Evolutionary conservation across 2,888 invertebrate genomes (phyloP), one percentile per base, ranked within the genome.

Genomic region (Zootermopsis nevadensis): DNA sequence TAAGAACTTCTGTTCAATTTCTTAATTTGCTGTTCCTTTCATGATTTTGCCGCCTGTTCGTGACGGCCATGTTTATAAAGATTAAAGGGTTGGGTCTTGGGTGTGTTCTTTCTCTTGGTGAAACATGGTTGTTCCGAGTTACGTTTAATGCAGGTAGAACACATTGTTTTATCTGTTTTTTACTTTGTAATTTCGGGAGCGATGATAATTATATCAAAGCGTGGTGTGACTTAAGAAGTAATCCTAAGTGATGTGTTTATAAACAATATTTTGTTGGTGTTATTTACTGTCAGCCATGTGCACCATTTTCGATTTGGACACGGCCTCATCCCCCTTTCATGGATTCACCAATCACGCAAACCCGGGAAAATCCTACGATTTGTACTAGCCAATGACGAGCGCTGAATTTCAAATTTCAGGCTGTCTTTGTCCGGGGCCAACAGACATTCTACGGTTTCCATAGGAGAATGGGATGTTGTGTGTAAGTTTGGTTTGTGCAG

Each of bases 321-420:
- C 74, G 22, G 66, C 80, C 77, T 79, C 79, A 74, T 77, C 80
- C 82, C 72, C 35, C 72, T 53, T 76, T 24, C 22, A 22, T 24
- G 10, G 31, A n/a, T 35, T 38, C 38, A 38, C 92, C 92, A 93
- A 92, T 93, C 86, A 87, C 67, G 85, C 81, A 66, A n/a, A 80
- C 85, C 87, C 87, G 87, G 85, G 82, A 86, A 85, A 86, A 89
- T 90, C 92, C 93, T 92, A 92, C 93, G 93, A 91, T 87, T 84
- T 6, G 0, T 7, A 33, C 22, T 87, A 83, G 84, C 92, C 92
- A 93, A 92, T 93, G 89, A 89, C 83, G 88, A 87, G 86, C 76
- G 84, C 85, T 85, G 90, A 90, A 91, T 92, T 93, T 90, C 89
- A 90, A 87, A 89, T 89, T 89, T 89, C 88, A 89, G 89, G 89